Evolutionary conservation across 2,797 vertebrate species (phyloP), one percentile per base, ranked within the genome.

Genomic region (Lithobates sylvaticus): DNA sequence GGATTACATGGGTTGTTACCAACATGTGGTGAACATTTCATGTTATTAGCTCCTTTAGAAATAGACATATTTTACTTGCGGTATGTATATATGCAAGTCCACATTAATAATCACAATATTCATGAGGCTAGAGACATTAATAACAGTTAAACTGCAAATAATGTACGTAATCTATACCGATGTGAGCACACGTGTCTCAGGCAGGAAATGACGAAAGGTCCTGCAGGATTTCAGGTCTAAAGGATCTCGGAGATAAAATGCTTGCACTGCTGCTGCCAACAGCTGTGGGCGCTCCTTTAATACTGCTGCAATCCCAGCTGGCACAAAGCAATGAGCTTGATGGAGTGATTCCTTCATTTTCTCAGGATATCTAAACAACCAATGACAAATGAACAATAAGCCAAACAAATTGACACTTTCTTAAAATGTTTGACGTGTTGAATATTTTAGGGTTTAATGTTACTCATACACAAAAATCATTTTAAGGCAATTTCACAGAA

Each of bases 171-270:
- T 23, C 71, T 90, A 92, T 95, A 97, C 96, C 67, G 81, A 89
- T 13, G 96, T 90, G 91, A 99, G 95, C 87, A 98, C 92, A 12
- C 94, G 89, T 23, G 95, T 93, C 0, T 97, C 94, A 0, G 98
- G 95, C 64, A 93, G 93, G 89, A 99, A 99, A 0, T 89, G 95
- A 39, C 72, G 95, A 90, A 99, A 99, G 58, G 91, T 89, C 10
- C 94, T 95, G 82, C 98, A 99, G 3, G 96, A 94, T 89, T 95
- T 93, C 21, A 99, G 91, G 89, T 99, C 98, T 3, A 94, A 80
- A 0, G 96, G 96, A 83, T 98, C 97, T 9, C 98, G 94, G 8
- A 99, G 92, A 88, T 99, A 99, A 89, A 99, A 99, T 0, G 98
- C 96, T 26, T 96, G 96, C 34, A 99, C 96, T 0, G 96, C 98